Conservation (phyloP, 2,113 vertebrate species). For the Naja naja region DNA sequence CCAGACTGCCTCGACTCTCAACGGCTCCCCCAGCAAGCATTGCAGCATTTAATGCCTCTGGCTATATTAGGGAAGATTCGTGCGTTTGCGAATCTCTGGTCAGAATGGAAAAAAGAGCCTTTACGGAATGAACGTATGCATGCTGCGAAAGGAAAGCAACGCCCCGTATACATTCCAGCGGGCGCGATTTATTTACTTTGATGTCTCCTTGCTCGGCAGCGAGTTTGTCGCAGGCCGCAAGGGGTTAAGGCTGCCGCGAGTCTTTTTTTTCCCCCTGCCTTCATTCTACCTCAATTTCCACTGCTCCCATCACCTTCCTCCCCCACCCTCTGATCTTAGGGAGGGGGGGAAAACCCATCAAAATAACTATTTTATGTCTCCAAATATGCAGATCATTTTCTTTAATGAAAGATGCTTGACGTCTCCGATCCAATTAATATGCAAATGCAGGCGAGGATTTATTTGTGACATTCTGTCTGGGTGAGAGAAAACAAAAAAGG, state of each 20-base stretch:
- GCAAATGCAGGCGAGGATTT: constrained; percentile 99
- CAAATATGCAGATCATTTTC: constrained; percentile 99
- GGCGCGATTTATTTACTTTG: constrained; percentile 55
- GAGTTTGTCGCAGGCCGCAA: constrained; percentile 62
- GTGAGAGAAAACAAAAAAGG: constrained; percentile 99
- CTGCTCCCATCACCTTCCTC: constrained; percentile 94
- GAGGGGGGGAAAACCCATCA: constrained; percentile 77
- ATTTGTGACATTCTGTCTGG: constrained; percentile 99
- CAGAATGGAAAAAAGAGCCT: background rate
- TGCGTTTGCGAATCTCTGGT: background rate
- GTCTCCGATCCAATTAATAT: constrained; percentile 99
- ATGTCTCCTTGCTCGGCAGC: constrained; percentile 55
- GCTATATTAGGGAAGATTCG: background rate
- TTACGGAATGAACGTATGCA: background rate
- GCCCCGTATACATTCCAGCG: background rate
- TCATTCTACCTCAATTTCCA: constrained; percentile 88
- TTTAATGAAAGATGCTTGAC: constrained; percentile 99
- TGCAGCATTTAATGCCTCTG: background rate
- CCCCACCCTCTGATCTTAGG: constrained; percentile 83
- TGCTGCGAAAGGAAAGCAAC: background rate
- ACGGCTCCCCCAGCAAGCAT: background rate
- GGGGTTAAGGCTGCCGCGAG: constrained; percentile 72
- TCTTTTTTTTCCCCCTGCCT: constrained; percentile 62
- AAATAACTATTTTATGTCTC: constrained; percentile 99
- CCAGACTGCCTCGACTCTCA: background rate